Evolutionary conservation across 1,140 invertebrate species (phyloP).

Genomic region (Armadillidium nasatum): DNA sequence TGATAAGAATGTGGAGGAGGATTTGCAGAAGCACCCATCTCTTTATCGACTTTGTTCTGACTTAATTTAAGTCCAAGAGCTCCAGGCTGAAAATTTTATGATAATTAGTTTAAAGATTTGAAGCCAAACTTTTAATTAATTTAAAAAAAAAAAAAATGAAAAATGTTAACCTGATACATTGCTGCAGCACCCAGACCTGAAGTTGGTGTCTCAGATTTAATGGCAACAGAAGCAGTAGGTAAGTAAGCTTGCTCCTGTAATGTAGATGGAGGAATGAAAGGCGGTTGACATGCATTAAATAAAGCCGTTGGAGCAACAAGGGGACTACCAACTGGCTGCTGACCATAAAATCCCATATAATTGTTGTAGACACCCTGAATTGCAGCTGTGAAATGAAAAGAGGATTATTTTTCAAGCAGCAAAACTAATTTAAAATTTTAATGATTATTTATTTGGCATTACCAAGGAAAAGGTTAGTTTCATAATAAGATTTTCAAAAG

Average conservation of each 20-base stretch:
- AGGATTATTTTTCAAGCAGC: background rate
- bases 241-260: slow-evolving; percentile 35
- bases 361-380: slow-evolving; percentile 29
- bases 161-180: too few relatives aligned
- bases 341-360: slow-evolving; percentile 33
- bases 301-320: slow-evolving; percentile 29
- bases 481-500: too few relatives aligned
- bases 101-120: too few relatives aligned
- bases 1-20: slow-evolving; percentile 40
- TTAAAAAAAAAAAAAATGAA: too few relatives aligned
- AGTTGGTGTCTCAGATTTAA: background rate
- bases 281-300: slow-evolving; percentile 28
- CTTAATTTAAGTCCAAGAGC: background rate
- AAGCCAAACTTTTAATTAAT: too few relatives aligned
- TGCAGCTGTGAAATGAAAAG: background rate
- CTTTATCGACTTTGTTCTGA: background rate
- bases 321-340: slow-evolving; percentile 30
- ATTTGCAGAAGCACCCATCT: background rate
- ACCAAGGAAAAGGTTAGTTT: too few relatives aligned
- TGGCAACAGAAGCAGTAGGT: background rate
- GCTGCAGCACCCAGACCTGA: too few relatives aligned
- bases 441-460: background rate
- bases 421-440: slow-evolving; percentile 19
- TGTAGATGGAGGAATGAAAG: slow-evolving; percentile 41
- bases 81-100: too few relatives aligned